A percentile compares a stretch with the other conserved stretches of the same genome.
These are phyloP conservation scores for Neopipo cinnamomea DNA, from an alignment of 2,113 vertebrate genomes.

Conservation along the genomic window DNA sequence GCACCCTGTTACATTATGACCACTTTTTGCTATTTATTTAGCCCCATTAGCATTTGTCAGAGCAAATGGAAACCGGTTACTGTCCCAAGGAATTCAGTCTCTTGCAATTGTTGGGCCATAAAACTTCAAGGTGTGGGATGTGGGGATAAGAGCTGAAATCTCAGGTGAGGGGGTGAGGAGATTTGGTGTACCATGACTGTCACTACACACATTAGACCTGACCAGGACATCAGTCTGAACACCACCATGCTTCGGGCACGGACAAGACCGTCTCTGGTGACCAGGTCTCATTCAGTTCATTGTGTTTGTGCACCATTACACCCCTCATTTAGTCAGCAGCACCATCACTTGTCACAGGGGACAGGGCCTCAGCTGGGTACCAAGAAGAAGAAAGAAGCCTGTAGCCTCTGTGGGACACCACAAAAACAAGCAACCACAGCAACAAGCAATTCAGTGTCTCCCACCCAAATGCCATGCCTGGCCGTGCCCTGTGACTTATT, in stretches of 20 bases:
- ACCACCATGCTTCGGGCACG: neutral
- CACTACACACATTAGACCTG: neutral
- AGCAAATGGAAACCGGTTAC: neutral
- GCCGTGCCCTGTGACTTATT: neutral
- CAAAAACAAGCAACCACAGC: too few species aligned
- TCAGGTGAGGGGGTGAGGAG: neutral
- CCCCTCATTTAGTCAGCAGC: neutral
- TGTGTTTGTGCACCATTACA: rapidly evolving
- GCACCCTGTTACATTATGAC: neutral
- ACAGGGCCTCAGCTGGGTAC: neutral
- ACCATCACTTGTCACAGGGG: neutral
- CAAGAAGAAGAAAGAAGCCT: neutral
- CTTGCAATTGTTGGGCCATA: neutral
- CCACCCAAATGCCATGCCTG: neutral
- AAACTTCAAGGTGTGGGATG: neutral
- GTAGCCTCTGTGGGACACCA: neutral
- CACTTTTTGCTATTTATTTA: constrained; percentile 22
- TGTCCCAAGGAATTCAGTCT: neutral
- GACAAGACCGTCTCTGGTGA: neutral
- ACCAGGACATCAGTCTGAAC: neutral
- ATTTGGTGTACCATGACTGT: neutral
- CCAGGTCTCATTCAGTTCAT: neutral
- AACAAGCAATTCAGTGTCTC: neutral
- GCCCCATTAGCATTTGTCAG: neutral
- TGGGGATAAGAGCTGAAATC: neutral